Evolutionary conservation across 92 coral and sea anemone species (phyloP).

Genomic region (Siderastrea siderea): DNA sequence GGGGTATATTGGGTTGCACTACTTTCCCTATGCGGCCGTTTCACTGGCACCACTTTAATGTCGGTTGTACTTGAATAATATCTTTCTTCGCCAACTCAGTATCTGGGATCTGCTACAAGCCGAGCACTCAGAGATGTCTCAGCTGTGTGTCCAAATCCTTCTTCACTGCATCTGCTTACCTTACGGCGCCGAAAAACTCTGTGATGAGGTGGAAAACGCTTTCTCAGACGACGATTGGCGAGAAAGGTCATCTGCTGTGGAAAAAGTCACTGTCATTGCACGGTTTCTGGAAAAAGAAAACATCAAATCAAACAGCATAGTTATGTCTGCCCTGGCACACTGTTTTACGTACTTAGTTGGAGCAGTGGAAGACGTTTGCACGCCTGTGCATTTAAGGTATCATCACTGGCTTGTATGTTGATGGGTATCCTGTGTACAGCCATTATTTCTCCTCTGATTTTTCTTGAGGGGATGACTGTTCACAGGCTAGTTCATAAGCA

Average conservation of each 20-base stretch:
- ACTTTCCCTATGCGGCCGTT: no score
- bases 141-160: constrained; percentile 87
- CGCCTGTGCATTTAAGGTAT: constrained; percentile 89
- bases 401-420: background rate
- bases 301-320: constrained; percentile 86
- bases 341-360: constrained; percentile 96
- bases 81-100: constrained; percentile 44
- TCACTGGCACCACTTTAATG: no score
- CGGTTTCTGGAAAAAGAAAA: constrained; percentile 91
- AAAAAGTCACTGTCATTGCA: constrained; percentile 90
- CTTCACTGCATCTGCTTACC: constrained; percentile 96
- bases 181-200: constrained; percentile 93
- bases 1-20: no score
- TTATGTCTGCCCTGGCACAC: constrained; percentile 95
- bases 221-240: constrained; percentile 95
- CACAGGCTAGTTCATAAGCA: no score
- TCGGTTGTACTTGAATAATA: no score
- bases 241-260: constrained; percentile 91
- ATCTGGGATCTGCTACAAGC: constrained; percentile 94
- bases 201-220: constrained; percentile 93
- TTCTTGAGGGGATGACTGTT: background rate
- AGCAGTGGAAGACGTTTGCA: constrained; percentile 98
- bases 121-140: constrained; percentile 93
- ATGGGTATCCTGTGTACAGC: background rate
- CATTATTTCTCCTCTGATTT: background rate